Percentiles rank a stretch among this genome's conserved stretches.
Evolutionary conservation across 2,797 vertebrate genomes (phyloP).

Genomic region (Gila robusta): DNA sequence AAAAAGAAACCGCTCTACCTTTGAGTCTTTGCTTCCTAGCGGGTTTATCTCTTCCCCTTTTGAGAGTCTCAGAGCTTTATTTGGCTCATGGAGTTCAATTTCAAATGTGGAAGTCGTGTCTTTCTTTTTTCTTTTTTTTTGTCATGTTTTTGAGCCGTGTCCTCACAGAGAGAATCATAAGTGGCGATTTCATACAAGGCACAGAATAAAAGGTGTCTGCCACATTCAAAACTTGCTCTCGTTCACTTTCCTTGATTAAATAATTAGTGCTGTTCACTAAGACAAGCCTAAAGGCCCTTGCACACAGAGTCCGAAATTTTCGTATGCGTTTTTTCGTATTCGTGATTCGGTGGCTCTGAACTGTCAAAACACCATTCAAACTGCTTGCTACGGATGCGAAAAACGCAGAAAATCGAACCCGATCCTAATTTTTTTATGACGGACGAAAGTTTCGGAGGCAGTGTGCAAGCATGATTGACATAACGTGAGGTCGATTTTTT

Average conservation of each 20-base stretch:
- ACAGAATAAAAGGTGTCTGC: neutral
- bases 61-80: constrained; percentile 23
- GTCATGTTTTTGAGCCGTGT: neutral
- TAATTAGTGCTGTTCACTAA: neutral
- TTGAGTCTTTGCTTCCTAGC: neutral
- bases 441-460: too few species aligned
- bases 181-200: neutral
- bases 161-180: neutral
- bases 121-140: neutral
- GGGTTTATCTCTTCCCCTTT: neutral
- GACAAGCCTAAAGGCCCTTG: neutral
- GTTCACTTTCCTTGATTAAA: neutral
- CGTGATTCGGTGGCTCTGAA: too few species aligned
- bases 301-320: too few species aligned
- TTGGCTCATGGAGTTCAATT: neutral
- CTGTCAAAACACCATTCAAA: too few species aligned
- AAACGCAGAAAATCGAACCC: too few species aligned
- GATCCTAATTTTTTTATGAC: too few species aligned
- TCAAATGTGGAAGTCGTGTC: neutral
- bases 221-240: neutral
- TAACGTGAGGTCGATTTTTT: too few species aligned
- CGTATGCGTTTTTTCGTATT: too few species aligned
- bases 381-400: too few species aligned
- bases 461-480: too few species aligned
- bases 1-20: neutral